phyloP scores from a whole-genome alignment of 2,888 invertebrate species.

The Drosophila leonis region DNA sequence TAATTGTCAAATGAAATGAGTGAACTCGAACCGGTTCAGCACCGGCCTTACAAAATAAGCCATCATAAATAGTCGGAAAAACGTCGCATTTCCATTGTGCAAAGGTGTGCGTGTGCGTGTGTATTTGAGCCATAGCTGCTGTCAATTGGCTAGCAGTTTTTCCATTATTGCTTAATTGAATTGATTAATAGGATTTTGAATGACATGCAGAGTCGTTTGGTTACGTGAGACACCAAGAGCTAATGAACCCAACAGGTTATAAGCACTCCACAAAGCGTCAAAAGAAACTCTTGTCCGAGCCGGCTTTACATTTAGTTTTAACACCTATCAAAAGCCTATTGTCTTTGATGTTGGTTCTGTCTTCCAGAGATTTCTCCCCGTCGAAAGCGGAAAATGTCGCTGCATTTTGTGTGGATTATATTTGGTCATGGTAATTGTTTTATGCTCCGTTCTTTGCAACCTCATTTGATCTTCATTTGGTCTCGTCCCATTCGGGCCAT shows the following conservation, averaged over 20 bases:
- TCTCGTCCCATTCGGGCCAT: constrained; percentile 11
- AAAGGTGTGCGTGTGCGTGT: constrained; percentile 2
- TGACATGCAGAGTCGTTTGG: constrained; percentile 62
- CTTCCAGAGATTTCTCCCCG: constrained; percentile 39
- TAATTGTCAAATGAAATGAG: constrained; percentile 78
- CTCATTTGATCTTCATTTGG: constrained; percentile 12
- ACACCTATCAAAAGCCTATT: constrained; percentile 24
- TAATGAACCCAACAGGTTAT: constrained; percentile 64
- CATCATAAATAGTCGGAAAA: constrained; percentile 75
- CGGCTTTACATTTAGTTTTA: constrained; percentile 1
- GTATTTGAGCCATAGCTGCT: constrained; percentile 18
- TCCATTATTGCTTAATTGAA: constrained; percentile 76
- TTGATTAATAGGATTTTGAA: constrained; percentile 77
- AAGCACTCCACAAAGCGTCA: constrained; percentile 6
- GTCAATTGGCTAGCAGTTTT: constrained; percentile 72
- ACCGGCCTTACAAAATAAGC: constrained; percentile 73
- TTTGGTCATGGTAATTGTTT: constrained; percentile 52
- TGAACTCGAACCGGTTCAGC: constrained; percentile 65
- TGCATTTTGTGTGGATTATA: constrained; percentile 27
- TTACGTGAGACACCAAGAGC: constrained; percentile 67
- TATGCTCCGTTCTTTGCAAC: constrained; percentile 13
- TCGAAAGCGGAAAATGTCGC: constrained; percentile 45
- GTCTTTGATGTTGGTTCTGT: constrained; percentile 27
- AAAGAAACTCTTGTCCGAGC: not conserved
- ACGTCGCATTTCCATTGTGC: constrained; percentile 56